phyloP scores from a whole-genome alignment of 2,888 invertebrate species.

The Lasioglossum figueresi region DNA sequence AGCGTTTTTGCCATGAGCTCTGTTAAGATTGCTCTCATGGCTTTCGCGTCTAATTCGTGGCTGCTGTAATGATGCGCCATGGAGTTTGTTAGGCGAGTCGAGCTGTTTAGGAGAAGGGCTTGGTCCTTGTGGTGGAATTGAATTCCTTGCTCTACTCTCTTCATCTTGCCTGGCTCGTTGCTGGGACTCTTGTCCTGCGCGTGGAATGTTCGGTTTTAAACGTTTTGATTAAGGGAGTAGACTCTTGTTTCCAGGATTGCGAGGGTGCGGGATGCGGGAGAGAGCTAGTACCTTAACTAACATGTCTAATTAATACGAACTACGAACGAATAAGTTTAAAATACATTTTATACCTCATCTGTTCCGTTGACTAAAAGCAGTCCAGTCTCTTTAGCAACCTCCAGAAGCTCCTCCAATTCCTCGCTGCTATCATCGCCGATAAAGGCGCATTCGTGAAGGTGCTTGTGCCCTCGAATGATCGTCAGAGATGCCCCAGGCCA shows the following conservation, averaged over 20 bases:
- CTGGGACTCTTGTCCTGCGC: constrained; percentile 84
- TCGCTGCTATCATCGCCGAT: constrained; percentile 93
- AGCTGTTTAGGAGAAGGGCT: constrained; percentile 43
- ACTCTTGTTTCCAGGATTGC: too few relatives aligned
- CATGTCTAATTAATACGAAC: too few relatives aligned
- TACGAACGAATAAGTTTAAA: not conserved
- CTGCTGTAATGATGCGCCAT: constrained; percentile 70
- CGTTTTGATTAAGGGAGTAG: too few relatives aligned
- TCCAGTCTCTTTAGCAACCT: constrained; percentile 84
- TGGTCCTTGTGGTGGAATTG: constrained; percentile 85
- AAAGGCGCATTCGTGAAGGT: constrained; percentile 91
- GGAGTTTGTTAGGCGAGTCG: constrained; percentile 18
- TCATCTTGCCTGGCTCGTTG: constrained; percentile 88
- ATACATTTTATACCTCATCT: constrained; percentile 39
- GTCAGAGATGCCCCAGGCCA: constrained; percentile 91
- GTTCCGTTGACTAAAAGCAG: constrained; percentile 65
- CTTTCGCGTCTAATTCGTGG: constrained; percentile 77
- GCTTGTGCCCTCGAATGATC: constrained; percentile 91
- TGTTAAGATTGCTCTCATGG: constrained; percentile 77
- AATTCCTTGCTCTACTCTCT: constrained; percentile 87
- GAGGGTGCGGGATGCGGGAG: too few relatives aligned
- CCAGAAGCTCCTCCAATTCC: constrained; percentile 88
- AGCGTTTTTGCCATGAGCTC: constrained; percentile 75
- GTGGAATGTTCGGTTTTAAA: not conserved
- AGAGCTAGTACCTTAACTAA: too few relatives aligned